These are phyloP conservation scores for Caenorhabditis inopinata DNA, from an alignment of 1,140 invertebrate genomes.

Conservation along the genomic window DNA sequence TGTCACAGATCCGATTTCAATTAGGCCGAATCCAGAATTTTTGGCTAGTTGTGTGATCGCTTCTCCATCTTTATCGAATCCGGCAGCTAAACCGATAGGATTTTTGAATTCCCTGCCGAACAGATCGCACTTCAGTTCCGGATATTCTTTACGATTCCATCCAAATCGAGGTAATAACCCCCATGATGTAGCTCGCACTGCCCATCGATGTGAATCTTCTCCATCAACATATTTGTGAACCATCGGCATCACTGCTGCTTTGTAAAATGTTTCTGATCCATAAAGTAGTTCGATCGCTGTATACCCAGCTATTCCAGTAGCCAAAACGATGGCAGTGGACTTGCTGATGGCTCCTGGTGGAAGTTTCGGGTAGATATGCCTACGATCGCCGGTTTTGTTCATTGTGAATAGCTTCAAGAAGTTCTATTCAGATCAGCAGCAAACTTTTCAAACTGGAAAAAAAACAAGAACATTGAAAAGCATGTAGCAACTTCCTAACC, in stretches of 20 bases:
- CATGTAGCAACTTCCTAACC: neutral
- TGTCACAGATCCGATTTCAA: slow-evolving; percentile 79
- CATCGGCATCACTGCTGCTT: slow-evolving; percentile 55
- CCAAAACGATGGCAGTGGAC: slow-evolving; percentile 48
- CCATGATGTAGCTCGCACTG: slow-evolving; percentile 49
- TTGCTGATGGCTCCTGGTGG: slow-evolving; percentile 54
- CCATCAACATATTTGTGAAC: slow-evolving; percentile 54
- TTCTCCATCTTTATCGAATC: slow-evolving; percentile 95
- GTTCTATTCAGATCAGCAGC: neutral
- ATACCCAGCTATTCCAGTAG: slow-evolving; percentile 41
- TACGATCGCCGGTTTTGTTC: neutral
- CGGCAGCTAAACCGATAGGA: slow-evolving; percentile 91
- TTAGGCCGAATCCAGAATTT: slow-evolving; percentile 86
- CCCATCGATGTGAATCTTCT: slow-evolving; percentile 56
- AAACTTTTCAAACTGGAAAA: slow-evolving; percentile 5
- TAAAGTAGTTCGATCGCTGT: slow-evolving; percentile 40
- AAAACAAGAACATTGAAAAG: too few species aligned
- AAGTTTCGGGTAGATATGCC: slow-evolving; percentile 51
- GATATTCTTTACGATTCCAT: slow-evolving; percentile 59
- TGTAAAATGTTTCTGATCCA: slow-evolving; percentile 62
- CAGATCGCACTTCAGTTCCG: slow-evolving; percentile 61
- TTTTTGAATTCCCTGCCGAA: slow-evolving; percentile 74
- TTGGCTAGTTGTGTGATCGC: slow-evolving; percentile 77
- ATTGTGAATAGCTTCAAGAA: neutral
- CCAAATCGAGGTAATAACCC: slow-evolving; percentile 46